Base-by-base conservation (phyloP, 1,140 invertebrate species). In the Sipha flava region DNA sequence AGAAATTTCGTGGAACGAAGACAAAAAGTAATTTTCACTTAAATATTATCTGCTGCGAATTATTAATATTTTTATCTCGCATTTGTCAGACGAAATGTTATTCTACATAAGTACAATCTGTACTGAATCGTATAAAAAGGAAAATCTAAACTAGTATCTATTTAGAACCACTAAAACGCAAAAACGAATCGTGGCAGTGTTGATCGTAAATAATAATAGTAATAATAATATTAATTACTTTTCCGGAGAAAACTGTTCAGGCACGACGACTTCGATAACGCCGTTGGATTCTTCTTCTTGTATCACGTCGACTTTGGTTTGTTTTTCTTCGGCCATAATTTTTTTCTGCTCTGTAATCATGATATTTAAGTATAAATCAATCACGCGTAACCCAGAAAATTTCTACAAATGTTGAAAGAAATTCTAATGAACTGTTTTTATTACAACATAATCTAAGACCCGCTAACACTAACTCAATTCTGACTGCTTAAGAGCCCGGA, bases 291-390 rank as follows among this genome's bases (percentile, higher is more conserved):
- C 73, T 59, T 77, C 73, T 54, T 75, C 70, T 29, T 59, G 52
- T 40, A 77, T 77, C 5, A 57, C 52, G 12, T 77, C 73, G 1
- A 77, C 73, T 29, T 77, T 77, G 6, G 49, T 77, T 6, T 77
- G 73, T 57, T 77, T 77, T 23, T 77, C 73, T 59, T 77, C 73
- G 1, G 52, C 3, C 7, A 70, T n/a, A n/a, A n/a, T 18, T 29
- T 70, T 70, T 77, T 77, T 77, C 21, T 21, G 47, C 26, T 77
- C 73, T 77, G 34, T 23, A 77, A 77, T n/a, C n/a, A n/a, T 23
- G 18, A 37, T 18, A 52, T 75, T 14, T 75, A 75, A 9, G 23
- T 23, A 54, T 4, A 54, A 54, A 75, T 54, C 7, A 52, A 34
- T n/a, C 9, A 37, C 14, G n/a, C n/a, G n/a, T 9, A n/a, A n/a